phyloP scores from a whole-genome alignment of 2,888 invertebrate genomes.

The Elmis aenea region DNA sequence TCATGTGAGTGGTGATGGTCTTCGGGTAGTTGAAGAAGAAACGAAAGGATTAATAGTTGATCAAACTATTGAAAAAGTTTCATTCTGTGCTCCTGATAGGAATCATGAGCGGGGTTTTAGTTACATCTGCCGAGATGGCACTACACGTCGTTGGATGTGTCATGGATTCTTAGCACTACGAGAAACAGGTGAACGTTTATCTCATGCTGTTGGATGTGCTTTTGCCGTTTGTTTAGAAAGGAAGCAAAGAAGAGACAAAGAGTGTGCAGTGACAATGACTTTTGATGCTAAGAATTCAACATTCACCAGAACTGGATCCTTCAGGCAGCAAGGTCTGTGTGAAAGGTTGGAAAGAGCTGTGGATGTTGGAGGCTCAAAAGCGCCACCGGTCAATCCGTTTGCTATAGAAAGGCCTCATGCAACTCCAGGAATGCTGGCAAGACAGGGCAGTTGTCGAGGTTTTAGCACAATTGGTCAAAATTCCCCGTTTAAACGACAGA shows the following conservation, averaged over 20 bases:
- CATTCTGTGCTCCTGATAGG: constrained; percentile 99
- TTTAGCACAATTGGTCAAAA: constrained; percentile 73
- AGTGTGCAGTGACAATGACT: constrained; percentile 90
- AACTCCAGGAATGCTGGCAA: constrained; percentile 86
- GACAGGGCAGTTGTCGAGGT: constrained; percentile 93
- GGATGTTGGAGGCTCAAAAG: constrained; percentile 30
- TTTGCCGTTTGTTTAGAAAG: constrained; percentile 97
- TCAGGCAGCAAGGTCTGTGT: constrained; percentile 77
- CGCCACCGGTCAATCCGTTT: constrained; percentile 78
- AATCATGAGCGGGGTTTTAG: constrained; percentile 98
- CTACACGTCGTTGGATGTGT: constrained; percentile 99
- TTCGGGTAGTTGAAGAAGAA: constrained; percentile 97
- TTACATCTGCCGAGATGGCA: constrained; percentile 98
- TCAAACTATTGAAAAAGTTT: constrained; percentile 99
- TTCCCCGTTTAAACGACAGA: constrained; percentile 92
- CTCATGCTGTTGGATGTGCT: constrained; percentile 99
- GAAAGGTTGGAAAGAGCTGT: constrained; percentile 59
- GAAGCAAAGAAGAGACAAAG: constrained; percentile 96
- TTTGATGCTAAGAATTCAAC: constrained; percentile 86
- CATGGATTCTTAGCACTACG: constrained; percentile 96
- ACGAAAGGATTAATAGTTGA: constrained; percentile 98
- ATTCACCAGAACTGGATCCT: constrained; percentile 87
- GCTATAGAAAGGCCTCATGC: constrained; percentile 96
- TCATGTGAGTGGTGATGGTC: constrained; percentile 90
- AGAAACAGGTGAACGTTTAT: constrained; percentile 94